Evolutionary conservation across 2,888 invertebrate species (phyloP).

Genomic region (Meta bourneti): DNA sequence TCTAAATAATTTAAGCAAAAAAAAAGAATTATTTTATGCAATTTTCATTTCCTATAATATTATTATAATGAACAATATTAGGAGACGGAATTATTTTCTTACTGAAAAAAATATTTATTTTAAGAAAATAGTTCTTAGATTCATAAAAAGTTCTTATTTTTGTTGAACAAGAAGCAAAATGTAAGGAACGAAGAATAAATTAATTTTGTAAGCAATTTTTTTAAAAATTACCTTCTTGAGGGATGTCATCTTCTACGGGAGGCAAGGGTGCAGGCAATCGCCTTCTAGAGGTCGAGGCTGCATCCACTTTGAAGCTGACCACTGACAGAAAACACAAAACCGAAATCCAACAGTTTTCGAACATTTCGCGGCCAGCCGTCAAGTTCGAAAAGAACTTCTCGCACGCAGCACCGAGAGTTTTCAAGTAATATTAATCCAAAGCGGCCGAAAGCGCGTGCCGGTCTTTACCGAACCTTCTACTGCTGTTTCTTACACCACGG

Average conservation of each 20-base stretch:
- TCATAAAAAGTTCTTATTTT: too few species aligned
- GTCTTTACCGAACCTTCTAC: not conserved
- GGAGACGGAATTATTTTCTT: too few species aligned
- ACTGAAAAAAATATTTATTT: too few species aligned
- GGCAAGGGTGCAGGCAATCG: slow-evolving; percentile 62
- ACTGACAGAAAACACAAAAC: slow-evolving; percentile 13
- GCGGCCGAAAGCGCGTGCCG: not conserved
- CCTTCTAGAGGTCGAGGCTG: slow-evolving; percentile 38
- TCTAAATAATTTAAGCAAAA: too few species aligned
- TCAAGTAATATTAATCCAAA: slow-evolving; percentile 16
- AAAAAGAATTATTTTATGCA: too few species aligned
- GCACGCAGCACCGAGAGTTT: not conserved
- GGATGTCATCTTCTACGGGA: slow-evolving; percentile 51
- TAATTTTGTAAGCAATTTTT: too few species aligned
- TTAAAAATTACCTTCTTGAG: slow-evolving; percentile 36
- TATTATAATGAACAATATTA: too few species aligned
- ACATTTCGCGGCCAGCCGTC: slow-evolving; percentile 10
- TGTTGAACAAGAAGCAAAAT: too few species aligned
- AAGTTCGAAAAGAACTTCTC: not conserved
- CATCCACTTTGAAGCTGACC: slow-evolving; percentile 7
- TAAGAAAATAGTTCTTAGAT: too few species aligned
- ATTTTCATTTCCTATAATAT: too few species aligned
- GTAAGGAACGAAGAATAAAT: too few species aligned
- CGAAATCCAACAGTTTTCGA: slow-evolving; percentile 40
- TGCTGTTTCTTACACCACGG: not conserved